Conservation (phyloP, 2,888 invertebrate genomes). For the Anthoptus insignis region DNA sequence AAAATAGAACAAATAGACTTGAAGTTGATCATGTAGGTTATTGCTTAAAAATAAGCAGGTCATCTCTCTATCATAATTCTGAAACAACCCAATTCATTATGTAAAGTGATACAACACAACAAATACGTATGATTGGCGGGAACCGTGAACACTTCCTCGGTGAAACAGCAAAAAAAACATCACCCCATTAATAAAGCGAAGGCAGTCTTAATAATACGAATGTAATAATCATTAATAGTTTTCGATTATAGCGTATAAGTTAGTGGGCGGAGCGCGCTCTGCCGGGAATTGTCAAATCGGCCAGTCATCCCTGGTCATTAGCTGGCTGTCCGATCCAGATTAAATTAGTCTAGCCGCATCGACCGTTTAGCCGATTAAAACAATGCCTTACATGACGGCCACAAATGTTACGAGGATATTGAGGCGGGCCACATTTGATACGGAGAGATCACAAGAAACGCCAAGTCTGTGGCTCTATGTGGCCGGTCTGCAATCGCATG, state of each 20-base stretch:
- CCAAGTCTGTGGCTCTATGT: no score
- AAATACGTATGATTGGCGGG: no score
- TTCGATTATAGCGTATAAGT: constrained; percentile 60
- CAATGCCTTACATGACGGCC: constrained; percentile 65
- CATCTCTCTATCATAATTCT: no score
- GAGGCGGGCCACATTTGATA: no score
- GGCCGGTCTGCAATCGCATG: no score
- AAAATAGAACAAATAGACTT: neutral
- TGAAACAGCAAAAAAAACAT: constrained; percentile 21
- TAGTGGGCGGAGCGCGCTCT: constrained; percentile 62
- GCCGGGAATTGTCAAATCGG: constrained; percentile 62
- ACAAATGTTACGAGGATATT: no score
- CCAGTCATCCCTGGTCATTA: constrained; percentile 83
- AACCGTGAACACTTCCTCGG: constrained; percentile 10
- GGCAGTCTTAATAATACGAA: constrained; percentile 16
- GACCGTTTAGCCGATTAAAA: constrained; percentile 72
- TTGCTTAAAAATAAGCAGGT: no score
- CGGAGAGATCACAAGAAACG: no score
- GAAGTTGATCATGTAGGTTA: no score
- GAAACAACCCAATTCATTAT: no score
- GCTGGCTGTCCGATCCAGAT: constrained; percentile 71
- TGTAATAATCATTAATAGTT: constrained; percentile 36
- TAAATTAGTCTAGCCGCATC: constrained; percentile 75
- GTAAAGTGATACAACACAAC: no score
- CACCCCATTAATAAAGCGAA: constrained; percentile 20